Conservation (phyloP, 1,140 invertebrate species). For the Drosophila lini region DNA sequence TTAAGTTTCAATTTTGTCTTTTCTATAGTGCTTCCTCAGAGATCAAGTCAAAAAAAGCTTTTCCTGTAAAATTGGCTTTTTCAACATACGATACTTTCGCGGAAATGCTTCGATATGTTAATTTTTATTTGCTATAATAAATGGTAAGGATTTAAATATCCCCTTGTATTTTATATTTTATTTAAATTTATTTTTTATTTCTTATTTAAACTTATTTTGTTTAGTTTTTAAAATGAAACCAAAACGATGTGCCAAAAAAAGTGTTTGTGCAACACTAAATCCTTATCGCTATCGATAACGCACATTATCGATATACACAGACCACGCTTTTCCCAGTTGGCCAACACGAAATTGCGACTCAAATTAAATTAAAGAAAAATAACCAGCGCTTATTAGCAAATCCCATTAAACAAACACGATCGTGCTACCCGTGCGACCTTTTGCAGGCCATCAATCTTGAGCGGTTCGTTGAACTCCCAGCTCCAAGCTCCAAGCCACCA, state of each 20-base stretch:
- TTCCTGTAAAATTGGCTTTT: no score
- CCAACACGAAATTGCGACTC: not conserved
- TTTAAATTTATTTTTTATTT: no score
- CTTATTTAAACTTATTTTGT: no score
- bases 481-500: not conserved
- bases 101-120: no score
- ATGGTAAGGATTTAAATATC: no score
- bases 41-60: no score
- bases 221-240: no score
- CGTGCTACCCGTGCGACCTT: constrained; percentile 71
- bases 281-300: not conserved
- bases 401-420: constrained; percentile 43
- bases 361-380: constrained; percentile 25
- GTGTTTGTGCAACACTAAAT: not conserved
- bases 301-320: not conserved
- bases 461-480: constrained; percentile 63
- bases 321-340: not conserved
- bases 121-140: no score
- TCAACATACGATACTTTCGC: no score
- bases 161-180: not conserved
- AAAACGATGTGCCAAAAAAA: not conserved
- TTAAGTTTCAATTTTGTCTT: no score
- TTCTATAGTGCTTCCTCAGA: no score
- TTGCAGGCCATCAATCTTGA: constrained; percentile 42
- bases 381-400: constrained; percentile 37